Conservation (phyloP, 1,140 invertebrate genomes). For the Zophobas atratus region DNA sequence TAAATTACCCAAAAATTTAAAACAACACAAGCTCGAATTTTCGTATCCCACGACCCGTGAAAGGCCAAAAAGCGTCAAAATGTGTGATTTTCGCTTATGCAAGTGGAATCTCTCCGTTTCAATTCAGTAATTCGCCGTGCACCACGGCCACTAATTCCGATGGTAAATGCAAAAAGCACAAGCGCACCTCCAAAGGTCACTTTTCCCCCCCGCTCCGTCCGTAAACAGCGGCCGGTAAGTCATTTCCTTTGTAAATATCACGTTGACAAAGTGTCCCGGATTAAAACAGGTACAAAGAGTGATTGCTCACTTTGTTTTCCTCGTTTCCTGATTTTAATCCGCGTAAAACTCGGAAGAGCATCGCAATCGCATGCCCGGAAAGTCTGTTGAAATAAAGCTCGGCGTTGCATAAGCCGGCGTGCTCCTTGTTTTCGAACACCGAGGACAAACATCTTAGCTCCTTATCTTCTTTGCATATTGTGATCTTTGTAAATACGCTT, state of each 20-base stretch:
- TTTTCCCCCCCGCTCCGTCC: not conserved
- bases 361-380: slow-evolving; percentile 13
- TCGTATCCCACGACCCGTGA: no score
- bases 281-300: slow-evolving; percentile 40
- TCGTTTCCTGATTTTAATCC: slow-evolving; percentile 33
- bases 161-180: slow-evolving; percentile 10
- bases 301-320: slow-evolving; percentile 39
- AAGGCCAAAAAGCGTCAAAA: no score
- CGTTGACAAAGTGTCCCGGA: slow-evolving; percentile 1
- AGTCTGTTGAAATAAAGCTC: slow-evolving; percentile 33
- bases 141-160: slow-evolving; percentile 1
- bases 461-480: slow-evolving; percentile 42
- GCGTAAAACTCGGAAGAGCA: slow-evolving; percentile 8
- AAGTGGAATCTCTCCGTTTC: no score
- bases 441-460: slow-evolving; percentile 27
- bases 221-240: not conserved
- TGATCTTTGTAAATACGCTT: slow-evolving; percentile 31
- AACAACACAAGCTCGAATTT: no score
- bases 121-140: no score
- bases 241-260: slow-evolving; percentile 24
- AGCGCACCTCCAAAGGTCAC: not conserved
- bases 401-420: slow-evolving; percentile 30
- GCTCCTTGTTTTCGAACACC: slow-evolving; percentile 30
- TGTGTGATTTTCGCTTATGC: no score
- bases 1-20: no score